phyloP scores from a whole-genome alignment of 2,113 vertebrate genomes.

The Myrmecophaga tridactyla region DNA sequence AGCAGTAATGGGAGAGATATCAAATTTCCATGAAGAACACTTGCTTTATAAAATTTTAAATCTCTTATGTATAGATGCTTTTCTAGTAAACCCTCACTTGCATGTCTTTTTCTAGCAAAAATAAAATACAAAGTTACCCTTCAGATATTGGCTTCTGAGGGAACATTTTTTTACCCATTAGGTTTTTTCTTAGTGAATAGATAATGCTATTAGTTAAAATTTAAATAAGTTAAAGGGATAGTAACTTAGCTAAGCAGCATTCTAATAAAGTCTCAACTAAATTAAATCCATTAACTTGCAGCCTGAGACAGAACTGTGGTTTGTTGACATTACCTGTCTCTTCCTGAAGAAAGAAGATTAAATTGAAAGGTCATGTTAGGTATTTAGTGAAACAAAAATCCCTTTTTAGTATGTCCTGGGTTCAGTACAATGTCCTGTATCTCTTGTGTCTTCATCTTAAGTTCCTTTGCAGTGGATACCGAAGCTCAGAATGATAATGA shows the following conservation, averaged over 20 bases:
- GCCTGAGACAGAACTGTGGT: background rate
- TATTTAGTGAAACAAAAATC: background rate
- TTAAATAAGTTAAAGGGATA: background rate
- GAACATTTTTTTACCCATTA: background rate
- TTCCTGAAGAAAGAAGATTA: conserved; percentile 12
- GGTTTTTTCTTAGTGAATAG: background rate
- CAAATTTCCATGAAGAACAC: conserved; percentile 61
- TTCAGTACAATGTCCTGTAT: background rate
- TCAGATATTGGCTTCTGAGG: background rate
- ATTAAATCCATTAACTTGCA: background rate
- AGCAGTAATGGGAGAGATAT: conserved; percentile 58
- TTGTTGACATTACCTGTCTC: background rate
- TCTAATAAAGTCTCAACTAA: background rate
- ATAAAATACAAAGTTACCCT: conserved; percentile 64
- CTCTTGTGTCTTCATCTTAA: background rate
- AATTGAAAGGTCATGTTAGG: background rate
- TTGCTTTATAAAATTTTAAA: conserved; percentile 65
- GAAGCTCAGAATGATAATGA: conserved; percentile 8
- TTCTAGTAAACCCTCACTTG: conserved; percentile 70
- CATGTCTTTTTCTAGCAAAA: conserved; percentile 71
- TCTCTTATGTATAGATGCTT: conserved; percentile 8
- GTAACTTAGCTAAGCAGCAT: background rate
- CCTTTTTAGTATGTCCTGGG: background rate
- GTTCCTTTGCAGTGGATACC: background rate
- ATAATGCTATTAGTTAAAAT: background rate